Base-by-base conservation (phyloP, 1,140 invertebrate genomes). In the Zaprionus nigranus region DNA sequence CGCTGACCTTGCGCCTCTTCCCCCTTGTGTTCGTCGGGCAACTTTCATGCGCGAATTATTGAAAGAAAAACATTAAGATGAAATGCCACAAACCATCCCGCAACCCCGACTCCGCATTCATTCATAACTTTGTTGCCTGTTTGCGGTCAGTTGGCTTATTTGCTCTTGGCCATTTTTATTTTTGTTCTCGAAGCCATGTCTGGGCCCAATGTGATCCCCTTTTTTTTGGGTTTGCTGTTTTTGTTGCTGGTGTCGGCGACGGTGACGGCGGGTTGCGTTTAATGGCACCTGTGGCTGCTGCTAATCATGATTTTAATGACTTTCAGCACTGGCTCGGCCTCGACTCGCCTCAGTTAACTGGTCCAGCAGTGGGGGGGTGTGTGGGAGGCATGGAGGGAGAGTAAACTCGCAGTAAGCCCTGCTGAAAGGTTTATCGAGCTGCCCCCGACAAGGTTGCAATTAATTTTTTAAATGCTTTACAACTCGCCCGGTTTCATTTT, bases 261-360 rank as follows among this genome's bases (percentile, higher is more conserved):
- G 38, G 38, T 15, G 13, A n/a, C 15, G 46, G 53, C n/a, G 67
- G 67, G 64, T 56, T 65, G 60, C 67, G 82, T 75, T 84, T 83
- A 83, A 83, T 77, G 78, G 81, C 81, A 83, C 81, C 81, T 83
- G 81, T 83, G 81, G 81, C 81, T 83, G 49, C 62, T 70, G 81
- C 81, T 84, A 80, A 84, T 83, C 77, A 83, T 77, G 81, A 83
- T 83, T 83, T 83, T 84, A 83, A 84, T 83, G 81, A 81, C 77
- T 79, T 66, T 65, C 65, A 58, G 53, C 67, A 62, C 38, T 22
- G 60, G 57, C 59, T 28, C 7, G 6, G 20, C 49, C 53, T 56
- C 36, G 46, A 26, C 12, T 53, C n/a, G 46, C 49, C 49, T 61
- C 49, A 54, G 62, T 20, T 24, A 38, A 24, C 46, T 26, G 30